phyloP scores from a whole-genome alignment of 2,888 invertebrate species.

The Euplagia quadripunctaria region DNA sequence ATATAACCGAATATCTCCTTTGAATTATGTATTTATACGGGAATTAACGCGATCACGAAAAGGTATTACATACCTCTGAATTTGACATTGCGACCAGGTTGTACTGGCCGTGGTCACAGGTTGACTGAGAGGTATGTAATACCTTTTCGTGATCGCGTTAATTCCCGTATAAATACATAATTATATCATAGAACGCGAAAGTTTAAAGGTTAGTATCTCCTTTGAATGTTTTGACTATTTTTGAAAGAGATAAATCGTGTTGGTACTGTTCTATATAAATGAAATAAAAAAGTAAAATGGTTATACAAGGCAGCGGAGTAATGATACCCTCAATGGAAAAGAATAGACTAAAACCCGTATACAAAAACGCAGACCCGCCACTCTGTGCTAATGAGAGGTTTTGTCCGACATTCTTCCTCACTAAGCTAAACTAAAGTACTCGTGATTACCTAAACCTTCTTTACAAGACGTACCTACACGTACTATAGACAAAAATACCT shows the following conservation, averaged over 20 bases:
- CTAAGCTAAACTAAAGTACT: conserved; percentile 24
- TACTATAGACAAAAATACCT: conserved; percentile 28
- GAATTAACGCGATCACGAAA: too few species aligned
- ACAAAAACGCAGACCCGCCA: conserved; percentile 20
- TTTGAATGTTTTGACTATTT: neutral
- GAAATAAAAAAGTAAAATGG: neutral
- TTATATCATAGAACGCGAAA: too few species aligned
- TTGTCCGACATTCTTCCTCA: conserved; percentile 15
- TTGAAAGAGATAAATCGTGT: neutral
- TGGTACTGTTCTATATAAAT: neutral
- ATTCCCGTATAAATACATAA: too few species aligned
- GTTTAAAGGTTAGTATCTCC: too few species aligned
- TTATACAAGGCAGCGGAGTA: conserved; percentile 1
- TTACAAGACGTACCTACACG: conserved; percentile 21
- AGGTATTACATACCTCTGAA: too few species aligned
- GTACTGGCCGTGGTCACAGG: too few species aligned
- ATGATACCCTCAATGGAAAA: conserved; percentile 2
- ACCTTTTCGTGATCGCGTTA: too few species aligned
- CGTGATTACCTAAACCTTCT: conserved; percentile 17
- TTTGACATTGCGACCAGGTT: too few species aligned
- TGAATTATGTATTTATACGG: too few species aligned
- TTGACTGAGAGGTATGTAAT: too few species aligned
- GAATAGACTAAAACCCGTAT: conserved; percentile 14
- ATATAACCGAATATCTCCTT: too few species aligned
- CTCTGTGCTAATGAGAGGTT: conserved; percentile 26